Base-by-base conservation (phyloP, 2,113 vertebrate species). In the Brachyistius frenatus region DNA sequence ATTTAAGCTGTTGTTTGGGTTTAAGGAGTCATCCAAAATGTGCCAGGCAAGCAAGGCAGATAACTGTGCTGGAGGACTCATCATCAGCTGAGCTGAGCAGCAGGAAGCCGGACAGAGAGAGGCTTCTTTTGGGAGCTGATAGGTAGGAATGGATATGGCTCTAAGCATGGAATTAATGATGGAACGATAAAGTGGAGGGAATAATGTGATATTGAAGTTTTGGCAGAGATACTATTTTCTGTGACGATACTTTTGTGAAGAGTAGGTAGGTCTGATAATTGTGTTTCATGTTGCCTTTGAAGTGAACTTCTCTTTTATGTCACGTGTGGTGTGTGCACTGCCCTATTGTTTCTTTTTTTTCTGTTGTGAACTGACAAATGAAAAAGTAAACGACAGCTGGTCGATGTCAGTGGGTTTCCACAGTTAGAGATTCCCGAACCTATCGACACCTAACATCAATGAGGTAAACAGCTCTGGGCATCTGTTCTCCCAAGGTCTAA, bases 401-500 rank as follows among this genome's bases (percentile, higher is more conserved):
- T 74, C 1, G 32, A 86, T 86, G 73, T 80, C 66, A 52, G 79
- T 81, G 55, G 69, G 70, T 76, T 83, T 86, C 36, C 55, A 7
- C 65, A 87, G 65, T 52, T 73, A 70, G 73, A 86, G 47, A 73
- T 74, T 79, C 55, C 67, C 47, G 69, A 87, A 78, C 57, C n/a
- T 70, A 60, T 84, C 54, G 5, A 83, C 69, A 76, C 60, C 53
- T 36, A 84, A 81, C 70, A 89, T 89, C 83, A 83, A 44, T 76
- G 85, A 91, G 81, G 87, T 89, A 92, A 88, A 82, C 58, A 76
- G 44, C 53, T 73, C 11, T 33, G 11, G n/a, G 41, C 47, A 67
- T 60, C 46, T 63, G 50, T 80, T 61, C 63, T 33, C 49, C 14
- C 57, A 62, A 73, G 13, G 69, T 52, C 50, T 58, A 33, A 49